Base-by-base conservation (phyloP, 1,140 invertebrate species). In the Camponotus floridanus region DNA sequence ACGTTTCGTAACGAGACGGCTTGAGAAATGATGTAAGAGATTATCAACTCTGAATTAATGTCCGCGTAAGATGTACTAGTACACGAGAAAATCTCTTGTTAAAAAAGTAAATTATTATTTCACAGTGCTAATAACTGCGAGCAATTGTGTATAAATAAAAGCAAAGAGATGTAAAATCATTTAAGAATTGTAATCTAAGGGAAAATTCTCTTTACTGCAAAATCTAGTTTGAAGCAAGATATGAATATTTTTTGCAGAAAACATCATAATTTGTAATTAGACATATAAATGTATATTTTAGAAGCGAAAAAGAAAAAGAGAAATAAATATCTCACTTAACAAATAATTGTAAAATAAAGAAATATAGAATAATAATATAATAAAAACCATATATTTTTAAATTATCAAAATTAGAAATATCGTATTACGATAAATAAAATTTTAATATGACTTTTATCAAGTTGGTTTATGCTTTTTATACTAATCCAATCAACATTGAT, bases 1-100 rank as follows among this genome's bases (percentile, higher is more conserved):
- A 48, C 62, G 21, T 74, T 62, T 83, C 55, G 9, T 51, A 48
- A 31, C 51, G 31, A 57, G 65, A 62, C 65, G 42, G 57, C 68
- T 71, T 68, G 73, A 80, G 73, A 71, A 87, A 87, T 87, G 80
- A 87, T 76, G 61, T 86, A 65, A 45, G 78, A 83, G 70, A 74
- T 74, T 83, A 74, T 87, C 42, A 76, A 68, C 86, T 0, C 33
- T 76, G 70, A 65, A 85, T 68, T 87, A 87, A 68, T 85, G 64
- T 31, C 15, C 21, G 18, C 21, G 42, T 74, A 67, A 51, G 39
- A 62, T 33, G 15, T 31, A 45, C 15, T 31, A n/a, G 6, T 48
- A 42, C 36, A 59, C 31, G 33, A 68, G 51, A 13, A 65, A 57
- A 78, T 78, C 73, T 85, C 59, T 36, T 31, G 61, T 83, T 73